A percentile compares a stretch with the other conserved stretches of the same genome.
These are phyloP conservation scores for Ichneumon xanthorius DNA, from an alignment of 2,888 invertebrate species.

Conservation along the genomic window DNA sequence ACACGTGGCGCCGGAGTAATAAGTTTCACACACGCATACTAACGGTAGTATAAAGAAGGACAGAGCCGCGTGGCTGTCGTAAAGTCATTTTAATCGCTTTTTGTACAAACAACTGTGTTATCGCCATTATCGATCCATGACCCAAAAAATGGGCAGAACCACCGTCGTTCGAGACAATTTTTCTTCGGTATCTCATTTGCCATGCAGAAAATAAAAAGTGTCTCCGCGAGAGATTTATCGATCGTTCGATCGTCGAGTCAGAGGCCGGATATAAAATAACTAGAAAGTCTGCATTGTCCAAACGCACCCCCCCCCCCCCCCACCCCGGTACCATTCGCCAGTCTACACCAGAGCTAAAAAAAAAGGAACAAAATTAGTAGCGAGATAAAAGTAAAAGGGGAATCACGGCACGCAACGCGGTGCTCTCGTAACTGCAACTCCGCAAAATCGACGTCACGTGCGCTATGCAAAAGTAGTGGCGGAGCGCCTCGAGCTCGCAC, in stretches of 20 bases:
- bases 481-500: conserved; percentile 2
- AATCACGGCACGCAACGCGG: conserved; percentile 39
- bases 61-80: conserved; percentile 49
- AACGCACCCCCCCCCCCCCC: not conserved
- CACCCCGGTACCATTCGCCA: not conserved
- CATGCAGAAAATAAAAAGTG: not conserved
- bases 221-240: conserved; percentile 13
- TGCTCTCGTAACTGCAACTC: conserved; percentile 51
- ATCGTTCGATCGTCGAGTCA: not conserved
- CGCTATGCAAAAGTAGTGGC: conserved; percentile 24
- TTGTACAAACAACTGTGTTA: conserved; percentile 52
- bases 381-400: not conserved
- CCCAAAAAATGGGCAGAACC: not conserved
- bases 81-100: conserved; percentile 58
- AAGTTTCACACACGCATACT: conserved; percentile 45
- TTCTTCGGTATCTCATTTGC: not conserved
- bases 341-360: not conserved
- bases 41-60: conserved; percentile 22
- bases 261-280: not conserved
- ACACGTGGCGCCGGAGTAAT: conserved; percentile 64
- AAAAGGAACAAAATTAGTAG: conserved; percentile 14
- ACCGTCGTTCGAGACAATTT: not conserved
- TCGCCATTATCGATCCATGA: conserved; percentile 3
- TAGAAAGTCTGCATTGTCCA: conserved; percentile 52
- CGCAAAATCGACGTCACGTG: conserved; percentile 59